Base-by-base conservation (phyloP, 2,113 vertebrate genomes). In the Numida meleagris region DNA sequence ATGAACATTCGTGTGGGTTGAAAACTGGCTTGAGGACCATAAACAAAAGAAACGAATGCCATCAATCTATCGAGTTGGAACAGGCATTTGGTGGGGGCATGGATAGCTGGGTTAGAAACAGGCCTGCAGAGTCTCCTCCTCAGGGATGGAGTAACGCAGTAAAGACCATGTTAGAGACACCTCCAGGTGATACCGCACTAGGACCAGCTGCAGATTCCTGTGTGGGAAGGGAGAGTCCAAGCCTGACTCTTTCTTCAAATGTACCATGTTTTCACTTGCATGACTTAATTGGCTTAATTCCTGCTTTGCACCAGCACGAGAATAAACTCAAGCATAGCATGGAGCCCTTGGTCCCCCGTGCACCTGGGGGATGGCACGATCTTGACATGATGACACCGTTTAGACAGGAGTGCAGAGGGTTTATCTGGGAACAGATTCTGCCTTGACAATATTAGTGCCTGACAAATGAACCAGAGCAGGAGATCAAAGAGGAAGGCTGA, bases 1-100 rank as follows among this genome's bases (percentile, higher is more conserved):
- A 38, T 43, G 93, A 96, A 55, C 79, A 88, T 94, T 83, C 3
- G 14, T 95, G 94, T 95, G 93, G 95, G 94, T 67, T 96, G 94
- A 93, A 92, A 95, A 67, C 96, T 95, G 94, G 94, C 95, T 95
- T 70, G 79, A 94, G 82, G 91, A 96, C 85, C 89, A 83, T 95
- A 95, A 96, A 96, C 96, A 96, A 86, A 82, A 88, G 91, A 70
- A 90, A 71, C 12, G 31, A 95, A 96, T 94, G 94, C 67, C 74
- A 96, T 96, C 94, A 93, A 96, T 95, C 68, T 75, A 96, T 95
- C 82, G 89, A 94, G 96, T 95, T 94, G 91, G 95, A 96, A 96
- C 91, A 96, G 93, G 94, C 82, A 74, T 33, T 82, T 0, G 3
- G 74, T 86, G 61, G 91, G 89, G 76, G 51, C 58, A 88, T 6